phyloP scores from a whole-genome alignment of 2,888 invertebrate species.

The Gymnoscelis rufifasciata region DNA sequence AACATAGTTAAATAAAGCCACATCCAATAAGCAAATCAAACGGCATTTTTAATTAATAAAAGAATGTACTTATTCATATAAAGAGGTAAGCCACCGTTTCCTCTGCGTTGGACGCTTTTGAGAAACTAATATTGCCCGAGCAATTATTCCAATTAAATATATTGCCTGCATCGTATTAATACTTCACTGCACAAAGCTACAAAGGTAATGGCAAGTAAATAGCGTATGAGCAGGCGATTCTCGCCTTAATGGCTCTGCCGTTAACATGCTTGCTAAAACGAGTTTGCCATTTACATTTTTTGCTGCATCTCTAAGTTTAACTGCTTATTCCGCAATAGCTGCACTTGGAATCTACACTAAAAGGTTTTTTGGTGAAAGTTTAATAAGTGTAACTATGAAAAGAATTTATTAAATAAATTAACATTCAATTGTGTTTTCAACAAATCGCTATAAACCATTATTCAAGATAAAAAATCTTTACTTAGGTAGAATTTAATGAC shows the following conservation, averaged over 20 bases:
- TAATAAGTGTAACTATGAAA: not conserved
- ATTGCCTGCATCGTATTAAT: slow-evolving; percentile 19
- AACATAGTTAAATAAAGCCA: too few species aligned
- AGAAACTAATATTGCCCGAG: slow-evolving; percentile 17
- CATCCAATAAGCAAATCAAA: slow-evolving; percentile 36
- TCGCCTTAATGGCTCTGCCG: slow-evolving; percentile 19
- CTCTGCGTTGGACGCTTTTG: slow-evolving; percentile 29
- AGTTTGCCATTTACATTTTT: slow-evolving; percentile 16
- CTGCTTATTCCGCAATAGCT: slow-evolving; percentile 5
- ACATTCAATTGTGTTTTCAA: too few species aligned
- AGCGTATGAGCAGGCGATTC: slow-evolving; percentile 23
- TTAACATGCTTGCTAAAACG: slow-evolving; percentile 21
- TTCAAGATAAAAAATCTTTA: too few species aligned
- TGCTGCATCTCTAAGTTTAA: slow-evolving; percentile 2
- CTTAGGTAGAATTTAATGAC: too few species aligned
- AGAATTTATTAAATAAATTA: too few species aligned
- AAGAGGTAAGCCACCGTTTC: slow-evolving; percentile 34
- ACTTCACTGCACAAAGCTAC: slow-evolving; percentile 17
- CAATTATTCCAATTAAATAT: slow-evolving; percentile 19
- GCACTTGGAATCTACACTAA: too few species aligned
- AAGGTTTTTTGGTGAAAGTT: not conserved
- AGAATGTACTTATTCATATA: slow-evolving; percentile 38
- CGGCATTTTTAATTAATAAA: slow-evolving; percentile 45
- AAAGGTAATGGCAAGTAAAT: slow-evolving; percentile 27
- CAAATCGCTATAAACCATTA: too few species aligned